A percentile compares a stretch with the other conserved stretches of the same genome.
Conservation (phyloP, 2,797 vertebrate genomes). For the Hoplostethus mediterraneus region DNA sequence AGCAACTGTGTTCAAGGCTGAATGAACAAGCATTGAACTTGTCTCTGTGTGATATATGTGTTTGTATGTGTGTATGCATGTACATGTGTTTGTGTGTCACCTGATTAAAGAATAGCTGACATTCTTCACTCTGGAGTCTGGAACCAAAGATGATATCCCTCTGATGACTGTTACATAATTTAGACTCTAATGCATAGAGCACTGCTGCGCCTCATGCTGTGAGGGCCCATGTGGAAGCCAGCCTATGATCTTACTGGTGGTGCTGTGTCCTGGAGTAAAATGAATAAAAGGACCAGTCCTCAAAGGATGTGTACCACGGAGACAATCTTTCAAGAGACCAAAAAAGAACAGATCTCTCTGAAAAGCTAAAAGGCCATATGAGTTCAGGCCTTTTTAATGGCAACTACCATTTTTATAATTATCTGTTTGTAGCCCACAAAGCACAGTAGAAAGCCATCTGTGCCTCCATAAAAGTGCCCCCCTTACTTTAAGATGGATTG, state of each 20-base stretch:
- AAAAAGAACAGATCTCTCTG: slow-evolving; percentile 22
- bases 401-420: slow-evolving; percentile 62
- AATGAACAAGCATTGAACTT: slow-evolving; percentile 56
- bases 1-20: slow-evolving; percentile 56
- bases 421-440: slow-evolving; percentile 60
- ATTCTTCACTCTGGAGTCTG: slow-evolving; percentile 32
- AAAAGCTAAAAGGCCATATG: slow-evolving; percentile 32
- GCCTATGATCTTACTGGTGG: slow-evolving; percentile 55
- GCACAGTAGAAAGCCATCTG: slow-evolving; percentile 78
- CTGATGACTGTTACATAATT: slow-evolving; percentile 69
- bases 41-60: slow-evolving; percentile 28
- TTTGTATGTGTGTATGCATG: not conserved
- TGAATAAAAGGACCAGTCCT: slow-evolving; percentile 46
- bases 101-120: slow-evolving; percentile 72
- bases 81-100: slow-evolving; percentile 48
- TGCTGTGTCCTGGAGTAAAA: slow-evolving; percentile 34
- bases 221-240: slow-evolving; percentile 35
- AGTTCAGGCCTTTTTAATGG: slow-evolving; percentile 60
- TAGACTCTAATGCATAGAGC: slow-evolving; percentile 45
- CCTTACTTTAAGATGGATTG: slow-evolving; percentile 63
- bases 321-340: slow-evolving; percentile 41
- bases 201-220: slow-evolving; percentile 38
- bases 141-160: slow-evolving; percentile 53
- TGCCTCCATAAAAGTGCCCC: slow-evolving; percentile 66
- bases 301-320: slow-evolving; percentile 41